phyloP scores from a whole-genome alignment of 2,888 invertebrate species.

The Dendrolimus pini region DNA sequence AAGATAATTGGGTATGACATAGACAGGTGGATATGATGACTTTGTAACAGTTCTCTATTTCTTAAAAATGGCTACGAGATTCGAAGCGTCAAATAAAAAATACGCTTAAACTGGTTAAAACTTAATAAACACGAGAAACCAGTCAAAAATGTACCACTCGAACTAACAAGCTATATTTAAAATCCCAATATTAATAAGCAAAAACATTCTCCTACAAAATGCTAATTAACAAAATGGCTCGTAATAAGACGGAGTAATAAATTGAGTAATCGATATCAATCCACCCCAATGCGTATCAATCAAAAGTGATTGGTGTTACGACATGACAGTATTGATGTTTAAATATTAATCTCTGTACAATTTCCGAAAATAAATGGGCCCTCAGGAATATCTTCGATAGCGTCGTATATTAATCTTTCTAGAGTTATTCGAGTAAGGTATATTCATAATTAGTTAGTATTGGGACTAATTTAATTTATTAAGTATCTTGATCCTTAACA shows the following conservation, averaged over 20 bases:
- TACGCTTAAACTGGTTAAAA: too few relatives aligned
- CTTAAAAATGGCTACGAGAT: too few relatives aligned
- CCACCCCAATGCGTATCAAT: background rate
- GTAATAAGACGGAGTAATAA: background rate
- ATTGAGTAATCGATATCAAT: background rate
- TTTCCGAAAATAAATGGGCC: background rate
- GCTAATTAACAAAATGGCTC: background rate
- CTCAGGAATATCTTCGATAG: constrained; percentile 3
- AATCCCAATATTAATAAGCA: too few relatives aligned
- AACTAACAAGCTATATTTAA: too few relatives aligned
- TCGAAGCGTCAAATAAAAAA: too few relatives aligned
- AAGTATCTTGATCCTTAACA: too few relatives aligned
- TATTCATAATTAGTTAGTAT: background rate
- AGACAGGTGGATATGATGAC: too few relatives aligned
- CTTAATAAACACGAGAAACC: too few relatives aligned
- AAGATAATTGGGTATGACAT: too few relatives aligned
- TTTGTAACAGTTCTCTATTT: too few relatives aligned
- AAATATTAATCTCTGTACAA: constrained; percentile 3
- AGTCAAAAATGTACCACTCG: too few relatives aligned
- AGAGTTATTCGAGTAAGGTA: background rate
- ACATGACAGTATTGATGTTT: constrained; percentile 4
- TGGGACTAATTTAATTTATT: background rate
- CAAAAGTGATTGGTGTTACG: background rate
- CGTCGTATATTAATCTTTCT: constrained; percentile 2
- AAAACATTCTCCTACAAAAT: background rate